Percentiles rank a stretch among this genome's conserved stretches.
Conservation (phyloP, 2,113 vertebrate genomes). For the Coracopsis vasa region DNA sequence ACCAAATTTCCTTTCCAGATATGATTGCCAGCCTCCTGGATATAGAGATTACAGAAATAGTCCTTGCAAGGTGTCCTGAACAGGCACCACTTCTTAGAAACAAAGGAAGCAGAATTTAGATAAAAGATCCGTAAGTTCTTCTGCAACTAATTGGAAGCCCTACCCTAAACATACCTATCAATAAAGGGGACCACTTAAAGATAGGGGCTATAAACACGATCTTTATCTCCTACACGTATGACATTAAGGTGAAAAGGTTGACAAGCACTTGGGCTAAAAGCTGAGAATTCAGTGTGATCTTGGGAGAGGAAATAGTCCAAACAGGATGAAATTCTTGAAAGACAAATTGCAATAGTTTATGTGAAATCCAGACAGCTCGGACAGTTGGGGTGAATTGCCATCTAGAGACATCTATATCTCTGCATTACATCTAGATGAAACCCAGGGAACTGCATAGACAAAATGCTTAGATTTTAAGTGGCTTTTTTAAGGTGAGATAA, state of each 20-base stretch:
- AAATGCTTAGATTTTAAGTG: neutral
- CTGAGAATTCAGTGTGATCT: neutral
- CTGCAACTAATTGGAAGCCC: neutral
- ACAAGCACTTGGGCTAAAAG: neutral
- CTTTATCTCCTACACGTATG: neutral
- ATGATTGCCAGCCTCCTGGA: neutral
- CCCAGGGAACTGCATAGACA: neutral
- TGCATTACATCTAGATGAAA: neutral
- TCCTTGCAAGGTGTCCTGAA: neutral
- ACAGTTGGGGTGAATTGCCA: neutral
- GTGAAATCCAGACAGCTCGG: neutral
- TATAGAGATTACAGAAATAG: neutral
- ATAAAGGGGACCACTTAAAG: neutral
- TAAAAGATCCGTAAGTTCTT: neutral
- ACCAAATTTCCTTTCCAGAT: neutral
- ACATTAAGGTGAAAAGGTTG: neutral
- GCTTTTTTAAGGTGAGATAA: conserved; percentile 24
- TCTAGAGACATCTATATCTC: neutral
- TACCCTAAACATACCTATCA: neutral
- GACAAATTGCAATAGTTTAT: neutral
- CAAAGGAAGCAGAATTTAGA: neutral
- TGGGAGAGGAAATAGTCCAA: neutral
- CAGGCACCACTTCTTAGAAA: neutral
- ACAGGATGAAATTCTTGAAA: neutral
- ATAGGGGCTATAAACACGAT: neutral